Evolutionary conservation across 2,888 invertebrate species (phyloP).

Genomic region (Drosophila falleni): DNA sequence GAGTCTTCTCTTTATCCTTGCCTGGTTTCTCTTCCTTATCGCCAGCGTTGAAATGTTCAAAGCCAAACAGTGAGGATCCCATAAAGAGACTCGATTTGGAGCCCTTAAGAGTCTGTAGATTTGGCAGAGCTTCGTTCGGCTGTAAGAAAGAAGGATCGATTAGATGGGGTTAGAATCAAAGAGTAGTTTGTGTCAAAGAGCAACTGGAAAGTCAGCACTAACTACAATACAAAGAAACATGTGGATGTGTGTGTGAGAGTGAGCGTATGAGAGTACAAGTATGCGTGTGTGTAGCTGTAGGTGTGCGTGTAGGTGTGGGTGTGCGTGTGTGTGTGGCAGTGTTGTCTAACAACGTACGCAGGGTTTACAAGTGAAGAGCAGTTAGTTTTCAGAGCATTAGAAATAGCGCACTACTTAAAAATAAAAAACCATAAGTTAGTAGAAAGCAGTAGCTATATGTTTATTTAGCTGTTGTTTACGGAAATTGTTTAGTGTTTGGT

Average conservation of each 20-base stretch:
- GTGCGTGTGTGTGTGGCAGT: conserved; percentile 54
- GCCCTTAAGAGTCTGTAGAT: conserved; percentile 87
- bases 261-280: conserved; percentile 1
- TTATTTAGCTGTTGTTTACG: conserved; percentile 46
- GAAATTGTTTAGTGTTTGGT: conserved; percentile 58
- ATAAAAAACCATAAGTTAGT: conserved; percentile 45
- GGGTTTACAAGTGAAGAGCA: conserved; percentile 48
- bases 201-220: conserved; percentile 81
- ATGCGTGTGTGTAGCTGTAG: conserved; percentile 7
- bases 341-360: conserved; percentile 56
- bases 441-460: conserved; percentile 63
- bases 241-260: conserved; percentile 40
- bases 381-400: conserved; percentile 35
- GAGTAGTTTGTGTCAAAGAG: conserved; percentile 68
- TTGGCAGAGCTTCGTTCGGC: conserved; percentile 85
- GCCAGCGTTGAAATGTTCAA: conserved; percentile 78
- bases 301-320: neutral
- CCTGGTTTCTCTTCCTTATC: conserved; percentile 84
- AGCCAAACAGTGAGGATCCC: conserved; percentile 84
- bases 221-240: conserved; percentile 81
- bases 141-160: conserved; percentile 70
- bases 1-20: conserved; percentile 82
- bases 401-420: conserved; percentile 67
- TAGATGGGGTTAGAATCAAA: conserved; percentile 31
- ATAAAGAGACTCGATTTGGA: conserved; percentile 87